Conservation (phyloP, 2,113 vertebrate genomes). For the Sander lucioperca region DNA sequence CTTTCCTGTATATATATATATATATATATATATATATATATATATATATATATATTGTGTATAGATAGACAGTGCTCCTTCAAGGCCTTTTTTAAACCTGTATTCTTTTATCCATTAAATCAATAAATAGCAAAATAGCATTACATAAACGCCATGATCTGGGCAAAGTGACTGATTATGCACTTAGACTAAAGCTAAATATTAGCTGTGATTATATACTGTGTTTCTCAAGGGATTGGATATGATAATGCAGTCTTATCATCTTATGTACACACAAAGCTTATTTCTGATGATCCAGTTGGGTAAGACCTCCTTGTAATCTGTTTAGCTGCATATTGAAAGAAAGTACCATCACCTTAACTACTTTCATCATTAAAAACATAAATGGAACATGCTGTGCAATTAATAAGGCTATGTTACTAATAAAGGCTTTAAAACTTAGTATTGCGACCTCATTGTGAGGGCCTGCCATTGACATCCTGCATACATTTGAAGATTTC, state of each 20-base stretch:
- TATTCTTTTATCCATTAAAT: constrained; percentile 1
- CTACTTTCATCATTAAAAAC: background rate
- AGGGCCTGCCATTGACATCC: too few species aligned
- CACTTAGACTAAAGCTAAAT: constrained; percentile 8
- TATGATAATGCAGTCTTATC: constrained; percentile 11
- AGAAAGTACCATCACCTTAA: background rate
- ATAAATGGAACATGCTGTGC: background rate
- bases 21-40: too few species aligned
- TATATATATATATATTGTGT: background rate
- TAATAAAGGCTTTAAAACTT: background rate
- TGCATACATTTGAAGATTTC: background rate
- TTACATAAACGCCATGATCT: background rate
- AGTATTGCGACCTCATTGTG: background rate
- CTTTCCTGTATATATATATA: background rate
- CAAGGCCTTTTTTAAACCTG: background rate
- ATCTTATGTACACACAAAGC: constrained; percentile 3
- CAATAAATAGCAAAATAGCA: background rate
- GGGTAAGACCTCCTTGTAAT: background rate
- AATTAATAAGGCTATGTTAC: background rate
- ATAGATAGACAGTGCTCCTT: background rate
- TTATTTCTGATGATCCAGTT: background rate
- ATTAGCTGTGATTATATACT: constrained; percentile 8
- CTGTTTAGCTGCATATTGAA: background rate
- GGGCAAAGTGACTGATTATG: background rate
- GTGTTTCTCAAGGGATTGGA: constrained; percentile 34